Percentiles rank a stretch among this genome's conserved stretches.
These are phyloP conservation scores for Pachypeltis micranthus DNA, from an alignment of 1,140 invertebrate species.

Conservation along the genomic window DNA sequence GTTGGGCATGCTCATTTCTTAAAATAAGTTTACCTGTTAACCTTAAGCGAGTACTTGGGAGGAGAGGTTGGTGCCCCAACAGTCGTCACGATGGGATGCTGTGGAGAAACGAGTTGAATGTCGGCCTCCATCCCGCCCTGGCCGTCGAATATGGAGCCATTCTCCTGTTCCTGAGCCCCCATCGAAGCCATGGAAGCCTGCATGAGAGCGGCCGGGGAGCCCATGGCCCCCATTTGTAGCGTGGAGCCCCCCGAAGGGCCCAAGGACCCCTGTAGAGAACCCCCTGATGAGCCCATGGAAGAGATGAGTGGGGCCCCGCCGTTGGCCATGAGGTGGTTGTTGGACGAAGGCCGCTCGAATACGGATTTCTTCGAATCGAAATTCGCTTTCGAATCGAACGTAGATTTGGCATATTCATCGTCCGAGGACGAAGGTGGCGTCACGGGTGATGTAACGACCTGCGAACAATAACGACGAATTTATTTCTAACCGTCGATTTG, in stretches of 20 bases:
- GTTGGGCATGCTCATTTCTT: no score
- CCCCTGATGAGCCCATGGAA: not conserved
- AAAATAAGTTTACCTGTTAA: conserved; percentile 2
- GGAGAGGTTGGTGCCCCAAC: not conserved
- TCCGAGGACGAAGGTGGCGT: conserved; percentile 20
- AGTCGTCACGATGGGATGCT: not conserved
- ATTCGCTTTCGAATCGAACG: conserved; percentile 21
- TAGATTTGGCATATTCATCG: conserved; percentile 14
- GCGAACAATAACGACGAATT: no score
- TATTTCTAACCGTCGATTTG: no score
- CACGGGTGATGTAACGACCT: conserved; percentile 19
- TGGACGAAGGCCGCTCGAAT: conserved; percentile 12
- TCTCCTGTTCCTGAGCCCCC: not conserved
- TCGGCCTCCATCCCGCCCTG: not conserved
- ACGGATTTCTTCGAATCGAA: conserved; percentile 22
- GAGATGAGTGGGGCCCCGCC: not conserved
- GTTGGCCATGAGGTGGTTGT: not conserved
- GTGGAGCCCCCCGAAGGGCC: not conserved
- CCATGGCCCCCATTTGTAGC: not conserved
- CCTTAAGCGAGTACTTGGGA: conserved; percentile 6
- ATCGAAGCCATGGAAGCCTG: not conserved
- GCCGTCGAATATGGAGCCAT: not conserved
- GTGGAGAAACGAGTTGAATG: not conserved
- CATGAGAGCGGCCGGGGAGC: not conserved
- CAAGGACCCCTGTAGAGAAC: not conserved